phyloP scores from a whole-genome alignment of 1,140 invertebrate species.

The Drosophila elegans region DNA sequence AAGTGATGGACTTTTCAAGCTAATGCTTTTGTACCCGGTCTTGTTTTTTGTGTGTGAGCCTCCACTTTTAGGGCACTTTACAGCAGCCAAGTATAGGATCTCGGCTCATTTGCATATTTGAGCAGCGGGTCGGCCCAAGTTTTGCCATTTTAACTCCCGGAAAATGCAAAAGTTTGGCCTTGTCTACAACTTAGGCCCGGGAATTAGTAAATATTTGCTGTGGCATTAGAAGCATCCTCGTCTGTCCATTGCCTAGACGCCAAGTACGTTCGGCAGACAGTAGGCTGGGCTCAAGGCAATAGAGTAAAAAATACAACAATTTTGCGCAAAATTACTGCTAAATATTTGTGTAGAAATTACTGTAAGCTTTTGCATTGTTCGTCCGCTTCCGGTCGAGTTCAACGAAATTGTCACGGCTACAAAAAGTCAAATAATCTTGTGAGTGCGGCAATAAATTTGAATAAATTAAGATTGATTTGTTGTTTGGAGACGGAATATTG shows the following conservation, averaged over 20 bases:
- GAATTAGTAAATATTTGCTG: conserved; percentile 57
- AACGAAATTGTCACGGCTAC: conserved; percentile 13
- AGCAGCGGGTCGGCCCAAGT: conserved; percentile 40
- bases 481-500: conserved; percentile 42
- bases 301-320: not conserved
- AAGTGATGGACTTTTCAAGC: conserved; percentile 67
- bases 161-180: conserved; percentile 68
- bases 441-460: conserved; percentile 65
- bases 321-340: conserved; percentile 13
- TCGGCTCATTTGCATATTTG: conserved; percentile 74
- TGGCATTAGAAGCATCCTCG: conserved; percentile 39
- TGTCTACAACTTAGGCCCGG: conserved; percentile 37
- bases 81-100: conserved; percentile 37
- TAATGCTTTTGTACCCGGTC: conserved; percentile 64
- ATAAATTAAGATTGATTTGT: conserved; percentile 77
- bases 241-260: conserved; percentile 37
- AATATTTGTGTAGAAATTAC: conserved; percentile 44
- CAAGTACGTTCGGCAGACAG: conserved; percentile 3
- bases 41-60: conserved; percentile 32
- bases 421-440: conserved; percentile 32
- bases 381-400: conserved; percentile 46
- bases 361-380: conserved; percentile 37
- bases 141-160: conserved; percentile 17
- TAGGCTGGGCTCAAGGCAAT: not conserved
- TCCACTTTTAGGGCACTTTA: conserved; percentile 69